These are phyloP conservation scores for Leptosomus discolor DNA, from an alignment of 2,113 vertebrate species.

Conservation along the genomic window DNA sequence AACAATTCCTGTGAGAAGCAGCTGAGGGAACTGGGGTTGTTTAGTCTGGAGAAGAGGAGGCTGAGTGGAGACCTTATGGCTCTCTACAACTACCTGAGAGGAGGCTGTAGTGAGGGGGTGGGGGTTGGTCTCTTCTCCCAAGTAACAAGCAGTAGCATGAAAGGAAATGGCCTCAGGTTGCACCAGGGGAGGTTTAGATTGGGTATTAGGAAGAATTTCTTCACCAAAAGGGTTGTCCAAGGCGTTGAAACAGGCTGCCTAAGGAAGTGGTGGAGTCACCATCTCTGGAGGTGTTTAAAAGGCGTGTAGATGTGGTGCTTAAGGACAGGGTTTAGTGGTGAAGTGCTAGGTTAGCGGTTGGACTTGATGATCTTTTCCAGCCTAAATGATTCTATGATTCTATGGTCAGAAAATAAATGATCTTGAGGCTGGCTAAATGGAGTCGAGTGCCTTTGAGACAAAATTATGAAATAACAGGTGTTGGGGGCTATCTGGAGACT, in stretches of 20 bases:
- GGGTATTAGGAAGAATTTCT: neutral
- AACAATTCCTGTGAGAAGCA: too few relatives aligned
- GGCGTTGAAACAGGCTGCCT: neutral
- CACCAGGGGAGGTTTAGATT: neutral
- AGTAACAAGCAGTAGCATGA: neutral
- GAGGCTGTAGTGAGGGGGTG: fast-evolving
- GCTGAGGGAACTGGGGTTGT: too few relatives aligned
- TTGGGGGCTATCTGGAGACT: neutral
- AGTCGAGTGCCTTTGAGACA: neutral
- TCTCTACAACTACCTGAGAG: neutral
- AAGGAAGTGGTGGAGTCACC: neutral
- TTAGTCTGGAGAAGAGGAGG: too few relatives aligned
- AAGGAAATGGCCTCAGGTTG: neutral
- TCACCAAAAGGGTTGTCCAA: neutral
- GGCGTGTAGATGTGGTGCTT: fast-evolving
- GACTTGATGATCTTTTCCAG: neutral
- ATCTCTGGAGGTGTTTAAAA: neutral
- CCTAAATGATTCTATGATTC: neutral
- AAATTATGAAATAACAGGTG: neutral
- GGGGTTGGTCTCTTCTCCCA: neutral
- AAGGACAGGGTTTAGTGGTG: neutral
- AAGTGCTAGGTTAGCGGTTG: neutral
- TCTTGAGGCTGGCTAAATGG: neutral
- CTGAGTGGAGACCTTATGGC: too few relatives aligned
- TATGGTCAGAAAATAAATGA: neutral